Percentiles rank a stretch among this genome's conserved stretches.
Conservation (phyloP, 2,888 invertebrate species). For the Morpho helenor region DNA sequence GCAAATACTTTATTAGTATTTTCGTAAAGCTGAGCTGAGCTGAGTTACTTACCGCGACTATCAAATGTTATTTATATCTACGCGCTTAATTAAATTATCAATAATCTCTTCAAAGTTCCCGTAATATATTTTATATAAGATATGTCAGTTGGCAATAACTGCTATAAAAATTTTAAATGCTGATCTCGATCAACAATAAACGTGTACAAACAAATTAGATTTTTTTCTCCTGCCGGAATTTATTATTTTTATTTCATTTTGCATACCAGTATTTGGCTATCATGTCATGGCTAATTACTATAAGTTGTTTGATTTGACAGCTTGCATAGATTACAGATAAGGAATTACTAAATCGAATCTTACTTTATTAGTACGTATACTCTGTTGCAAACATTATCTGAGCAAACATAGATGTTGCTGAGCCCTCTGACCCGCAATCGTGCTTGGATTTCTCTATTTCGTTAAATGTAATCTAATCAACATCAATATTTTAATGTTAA, state of each 20-base stretch:
- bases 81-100: no score
- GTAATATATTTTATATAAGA: no score
- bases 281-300: slow-evolving; percentile 2
- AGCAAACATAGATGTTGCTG: slow-evolving; percentile 9
- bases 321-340: background rate
- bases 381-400: slow-evolving; percentile 16
- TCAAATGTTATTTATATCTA: no score
- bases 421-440: slow-evolving; percentile 24
- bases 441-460: slow-evolving; percentile 17
- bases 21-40: no score
- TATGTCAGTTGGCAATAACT: no score
- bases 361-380: slow-evolving; percentile 16
- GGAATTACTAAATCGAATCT: slow-evolving; percentile 13
- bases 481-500: slow-evolving; percentile 15
- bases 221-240: background rate
- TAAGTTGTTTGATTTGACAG: slow-evolving; percentile 4
- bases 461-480: slow-evolving; percentile 21
- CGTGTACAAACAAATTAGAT: no score
- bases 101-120: no score
- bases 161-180: no score
- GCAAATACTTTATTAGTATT: no score
- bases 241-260: background rate
- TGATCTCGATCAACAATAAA: no score
- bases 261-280: background rate
- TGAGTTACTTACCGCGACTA: no score